A percentile compares a stretch with the other conserved stretches of the same genome.
Conservation (phyloP, 2,888 invertebrate genomes). For the Tinea trinotella region DNA sequence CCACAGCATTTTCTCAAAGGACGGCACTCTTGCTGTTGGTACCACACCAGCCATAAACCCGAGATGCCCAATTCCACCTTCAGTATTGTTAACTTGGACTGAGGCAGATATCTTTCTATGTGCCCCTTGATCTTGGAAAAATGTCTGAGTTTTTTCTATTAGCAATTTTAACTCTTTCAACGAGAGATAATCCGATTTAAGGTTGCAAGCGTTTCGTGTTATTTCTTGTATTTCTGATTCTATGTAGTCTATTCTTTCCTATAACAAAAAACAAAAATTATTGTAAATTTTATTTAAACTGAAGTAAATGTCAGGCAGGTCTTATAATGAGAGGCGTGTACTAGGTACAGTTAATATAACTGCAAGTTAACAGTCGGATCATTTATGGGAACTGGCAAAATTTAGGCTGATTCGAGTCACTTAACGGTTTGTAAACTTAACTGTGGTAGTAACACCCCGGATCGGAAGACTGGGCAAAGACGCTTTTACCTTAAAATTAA, state of each 20-base stretch:
- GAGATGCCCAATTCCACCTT: conserved; percentile 53
- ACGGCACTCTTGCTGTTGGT: conserved; percentile 50
- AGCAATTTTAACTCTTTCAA: conserved; percentile 54
- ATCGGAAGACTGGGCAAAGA: no score
- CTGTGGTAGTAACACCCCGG: no score
- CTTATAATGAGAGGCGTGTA: no score
- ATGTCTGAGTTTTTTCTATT: conserved; percentile 60
- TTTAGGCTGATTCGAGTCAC: no score
- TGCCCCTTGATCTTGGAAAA: conserved; percentile 75
- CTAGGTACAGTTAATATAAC: no score
- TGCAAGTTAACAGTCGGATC: no score
- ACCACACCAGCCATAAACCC: conserved; percentile 65
- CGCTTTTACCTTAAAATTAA: no score
- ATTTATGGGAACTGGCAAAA: no score
- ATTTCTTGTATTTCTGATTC: conserved; percentile 67
- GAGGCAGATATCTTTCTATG: conserved; percentile 61
- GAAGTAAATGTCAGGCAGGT: no score
- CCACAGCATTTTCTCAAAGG: conserved; percentile 65
- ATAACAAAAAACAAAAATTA: conserved; percentile 25
- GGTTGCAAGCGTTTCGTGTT: conserved; percentile 58
- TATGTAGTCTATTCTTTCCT: conserved; percentile 67
- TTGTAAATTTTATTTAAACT: no score
- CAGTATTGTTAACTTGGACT: conserved; percentile 56
- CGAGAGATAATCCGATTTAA: conserved; percentile 57
- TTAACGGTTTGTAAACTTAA: no score